These are phyloP conservation scores for Cliona cf. orientalis DNA, from an alignment of 37 sponge, comb jelly and placozoan genomes.

Conservation along the genomic window DNA sequence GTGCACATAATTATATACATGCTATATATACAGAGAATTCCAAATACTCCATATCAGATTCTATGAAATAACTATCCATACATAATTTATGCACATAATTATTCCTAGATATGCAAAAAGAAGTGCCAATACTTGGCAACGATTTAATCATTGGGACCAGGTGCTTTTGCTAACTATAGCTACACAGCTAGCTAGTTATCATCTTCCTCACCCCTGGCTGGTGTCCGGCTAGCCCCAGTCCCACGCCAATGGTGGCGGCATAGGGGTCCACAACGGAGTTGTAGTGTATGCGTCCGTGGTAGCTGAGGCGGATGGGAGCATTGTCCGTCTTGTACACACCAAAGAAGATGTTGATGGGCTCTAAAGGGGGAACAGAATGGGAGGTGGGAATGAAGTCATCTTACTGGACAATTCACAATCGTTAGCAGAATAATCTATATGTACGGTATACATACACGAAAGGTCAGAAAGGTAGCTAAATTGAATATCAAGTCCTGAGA, in stretches of 20 bases:
- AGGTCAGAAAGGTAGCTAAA: too few species aligned
- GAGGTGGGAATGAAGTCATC: too few species aligned
- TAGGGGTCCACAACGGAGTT: slow-evolving; percentile 95
- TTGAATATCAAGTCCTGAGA: too few species aligned
- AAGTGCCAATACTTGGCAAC: too few species aligned
- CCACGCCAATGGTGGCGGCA: slow-evolving; percentile 91
- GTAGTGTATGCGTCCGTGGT: slow-evolving; percentile 92
- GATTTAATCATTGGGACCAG: not conserved
- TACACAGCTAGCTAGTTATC: too few species aligned
- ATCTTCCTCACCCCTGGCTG: slow-evolving; percentile 92
- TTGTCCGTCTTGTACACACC: slow-evolving; percentile 93
- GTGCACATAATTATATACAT: too few species aligned
- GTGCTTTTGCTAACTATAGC: not conserved
- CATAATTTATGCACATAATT: too few species aligned
- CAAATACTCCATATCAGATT: not conserved
- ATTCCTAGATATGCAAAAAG: too few species aligned
- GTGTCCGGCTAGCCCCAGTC: slow-evolving; percentile 92
- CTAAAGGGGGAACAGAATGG: slow-evolving; percentile 54
- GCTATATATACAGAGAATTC: not conserved
- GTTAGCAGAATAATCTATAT: too few species aligned
- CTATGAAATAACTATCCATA: not conserved
- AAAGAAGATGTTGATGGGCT: slow-evolving; percentile 94
- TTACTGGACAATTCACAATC: too few species aligned
- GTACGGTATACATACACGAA: too few species aligned
- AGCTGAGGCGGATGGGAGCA: slow-evolving; percentile 93